These are phyloP conservation scores for Argopecten irradians DNA, from an alignment of 1,140 invertebrate species.

Conservation along the genomic window DNA sequence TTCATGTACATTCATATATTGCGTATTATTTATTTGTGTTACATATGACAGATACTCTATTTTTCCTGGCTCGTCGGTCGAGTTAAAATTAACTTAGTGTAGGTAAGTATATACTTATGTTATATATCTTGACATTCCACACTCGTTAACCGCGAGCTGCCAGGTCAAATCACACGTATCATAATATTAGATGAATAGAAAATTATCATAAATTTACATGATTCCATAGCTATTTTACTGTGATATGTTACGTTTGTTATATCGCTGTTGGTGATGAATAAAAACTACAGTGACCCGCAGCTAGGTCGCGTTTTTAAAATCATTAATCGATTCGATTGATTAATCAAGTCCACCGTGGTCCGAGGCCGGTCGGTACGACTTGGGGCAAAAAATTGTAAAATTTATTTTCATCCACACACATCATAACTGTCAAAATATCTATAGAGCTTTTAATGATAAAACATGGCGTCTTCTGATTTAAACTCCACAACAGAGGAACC, in stretches of 20 bases:
- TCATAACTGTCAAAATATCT: constrained; percentile 18
- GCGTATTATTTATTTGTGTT: too few species aligned
- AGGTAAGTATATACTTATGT: too few species aligned
- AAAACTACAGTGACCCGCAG: not conserved
- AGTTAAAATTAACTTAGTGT: too few species aligned
- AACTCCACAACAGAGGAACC: not conserved
- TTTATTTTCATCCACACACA: not conserved
- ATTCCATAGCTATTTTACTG: not conserved
- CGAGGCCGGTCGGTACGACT: not conserved
- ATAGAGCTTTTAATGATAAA: not conserved
- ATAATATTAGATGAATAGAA: not conserved
- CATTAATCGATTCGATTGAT: too few species aligned
- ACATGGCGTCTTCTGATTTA: not conserved
- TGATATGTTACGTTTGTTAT: not conserved
- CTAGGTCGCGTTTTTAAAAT: too few species aligned
- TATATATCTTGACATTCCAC: not conserved
- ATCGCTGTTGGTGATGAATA: not conserved
- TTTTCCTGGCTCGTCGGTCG: too few species aligned
- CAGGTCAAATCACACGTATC: not conserved
- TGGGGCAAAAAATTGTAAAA: not conserved
- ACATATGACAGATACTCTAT: too few species aligned
- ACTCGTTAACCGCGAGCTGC: not conserved
- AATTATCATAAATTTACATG: not conserved
- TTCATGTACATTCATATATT: too few species aligned
- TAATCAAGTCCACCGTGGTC: too few species aligned